Conservation (phyloP, 2,797 vertebrate species). For the Natrix natrix region DNA sequence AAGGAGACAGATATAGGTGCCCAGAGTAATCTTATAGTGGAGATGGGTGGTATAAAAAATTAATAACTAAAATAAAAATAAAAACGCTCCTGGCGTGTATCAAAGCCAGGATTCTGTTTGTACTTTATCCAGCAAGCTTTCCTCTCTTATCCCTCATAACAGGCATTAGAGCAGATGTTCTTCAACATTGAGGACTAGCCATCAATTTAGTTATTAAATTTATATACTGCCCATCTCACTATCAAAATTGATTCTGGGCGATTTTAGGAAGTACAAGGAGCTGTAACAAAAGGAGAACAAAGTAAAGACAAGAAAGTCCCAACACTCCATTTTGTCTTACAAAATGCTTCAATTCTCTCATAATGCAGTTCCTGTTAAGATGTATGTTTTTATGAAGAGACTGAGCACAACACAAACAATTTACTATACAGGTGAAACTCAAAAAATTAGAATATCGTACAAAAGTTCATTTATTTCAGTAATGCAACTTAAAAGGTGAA, state of each 20-base stretch:
- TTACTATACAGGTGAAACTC: neutral
- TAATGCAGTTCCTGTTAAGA: neutral
- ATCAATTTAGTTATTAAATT: neutral
- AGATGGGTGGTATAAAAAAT: neutral
- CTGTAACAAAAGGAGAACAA: neutral
- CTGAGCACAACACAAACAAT: neutral
- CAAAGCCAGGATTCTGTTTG: neutral
- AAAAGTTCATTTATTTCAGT: too few relatives aligned
- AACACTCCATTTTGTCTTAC: neutral
- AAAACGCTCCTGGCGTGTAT: neutral
- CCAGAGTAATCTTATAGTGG: neutral
- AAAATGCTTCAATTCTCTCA: neutral
- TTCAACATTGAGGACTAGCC: neutral
- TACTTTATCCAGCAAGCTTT: neutral
- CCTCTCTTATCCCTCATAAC: neutral
- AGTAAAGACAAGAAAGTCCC: neutral
- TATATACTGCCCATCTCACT: neutral
- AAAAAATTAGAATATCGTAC: too few relatives aligned
- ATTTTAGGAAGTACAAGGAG: neutral
- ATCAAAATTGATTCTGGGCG: neutral
- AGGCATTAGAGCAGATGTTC: neutral
- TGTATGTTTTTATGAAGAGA: neutral
- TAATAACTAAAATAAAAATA: neutral
- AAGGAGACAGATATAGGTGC: neutral
- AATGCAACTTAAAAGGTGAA: too few relatives aligned